Evolutionary conservation across 2,113 vertebrate genomes (phyloP), one percentile per base, ranked within the genome.

Genomic region (Aptenodytes forsteri): DNA sequence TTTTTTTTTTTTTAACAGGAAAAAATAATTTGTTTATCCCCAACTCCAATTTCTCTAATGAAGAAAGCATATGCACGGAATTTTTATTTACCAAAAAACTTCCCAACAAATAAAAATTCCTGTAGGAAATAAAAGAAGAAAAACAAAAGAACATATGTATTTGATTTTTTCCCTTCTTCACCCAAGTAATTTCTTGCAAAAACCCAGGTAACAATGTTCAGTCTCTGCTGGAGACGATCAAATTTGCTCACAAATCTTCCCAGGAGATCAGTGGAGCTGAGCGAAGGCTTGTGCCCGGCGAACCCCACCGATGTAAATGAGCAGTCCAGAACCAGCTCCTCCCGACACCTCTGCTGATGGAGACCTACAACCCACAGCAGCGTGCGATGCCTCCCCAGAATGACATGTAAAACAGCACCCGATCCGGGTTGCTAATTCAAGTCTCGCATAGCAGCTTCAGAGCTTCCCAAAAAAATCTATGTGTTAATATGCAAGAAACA

Each of bases 181-280:
- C 30, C 49, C 54, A 46, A 92, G 36, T 36, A 18, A 72, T 73
- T 79, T 73, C 81, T 87, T 83, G 58, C 87, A 85, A 83, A 56
- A 93, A n/a, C 3, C 10, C 91, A 84, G 83, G 64, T 91, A 92
- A 64, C 25, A 2, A 32, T 0, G 44, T 47, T 90, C 21, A 36
- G 34, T 3, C 52, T 83, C 44, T 56, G 54, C 23, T 49, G 70
- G 70, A 84, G 77, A 76, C 0, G 12, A 85, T 58, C 75, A 44
- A 27, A 72, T 83, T 73, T 18, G 66, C 87, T 90, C 90, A 1
- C 32, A 15, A 66, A 56, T 62, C 93, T 93, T 95, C 86, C 94
- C 89, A 79, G 89, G 95, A 94, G 90, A 88, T 82, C 65, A 84
- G 89, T 34, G 87, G 81, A 87, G 87, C 77, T 59, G 86, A 65